Evolutionary conservation across 2,888 invertebrate genomes (phyloP).

Genomic region (Drosophila tripunctata): DNA sequence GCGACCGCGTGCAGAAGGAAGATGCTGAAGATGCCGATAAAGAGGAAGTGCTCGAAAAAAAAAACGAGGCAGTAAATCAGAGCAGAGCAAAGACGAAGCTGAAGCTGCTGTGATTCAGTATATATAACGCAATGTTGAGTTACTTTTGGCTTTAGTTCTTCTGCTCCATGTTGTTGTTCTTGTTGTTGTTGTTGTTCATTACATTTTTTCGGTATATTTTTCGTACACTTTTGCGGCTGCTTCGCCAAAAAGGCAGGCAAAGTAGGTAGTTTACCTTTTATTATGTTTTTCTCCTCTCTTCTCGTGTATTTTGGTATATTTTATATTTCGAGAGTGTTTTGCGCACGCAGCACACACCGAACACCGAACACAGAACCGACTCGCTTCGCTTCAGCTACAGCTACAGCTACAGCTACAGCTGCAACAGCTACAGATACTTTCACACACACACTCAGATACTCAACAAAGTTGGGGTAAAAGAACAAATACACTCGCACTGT

Average conservation of each 20-base stretch:
- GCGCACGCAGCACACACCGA: slow-evolving; percentile 48
- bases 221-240: slow-evolving; percentile 77
- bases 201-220: slow-evolving; percentile 66
- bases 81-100: slow-evolving; percentile 33
- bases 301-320: slow-evolving; percentile 23
- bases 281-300: slow-evolving; percentile 18
- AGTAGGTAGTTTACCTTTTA: slow-evolving; percentile 77
- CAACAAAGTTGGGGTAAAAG: slow-evolving; percentile 29
- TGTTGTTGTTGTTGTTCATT: slow-evolving; percentile 21
- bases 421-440: neutral
- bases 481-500: slow-evolving; percentile 20
- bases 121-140: slow-evolving; percentile 34
- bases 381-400: slow-evolving; percentile 29
- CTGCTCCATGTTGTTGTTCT: neutral
- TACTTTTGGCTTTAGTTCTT: neutral
- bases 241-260: slow-evolving; percentile 65
- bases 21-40: slow-evolving; percentile 40
- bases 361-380: slow-evolving; percentile 22
- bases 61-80: slow-evolving; percentile 65
- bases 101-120: slow-evolving; percentile 49
- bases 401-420: slow-evolving; percentile 31
- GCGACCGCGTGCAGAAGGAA: slow-evolving; percentile 24
- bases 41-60: slow-evolving; percentile 55
- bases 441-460: slow-evolving; percentile 8
- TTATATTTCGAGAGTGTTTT: slow-evolving; percentile 55